These are phyloP conservation scores for Solenodon paradoxus DNA, from an alignment of 2,113 vertebrate species.

Conservation along the genomic window DNA sequence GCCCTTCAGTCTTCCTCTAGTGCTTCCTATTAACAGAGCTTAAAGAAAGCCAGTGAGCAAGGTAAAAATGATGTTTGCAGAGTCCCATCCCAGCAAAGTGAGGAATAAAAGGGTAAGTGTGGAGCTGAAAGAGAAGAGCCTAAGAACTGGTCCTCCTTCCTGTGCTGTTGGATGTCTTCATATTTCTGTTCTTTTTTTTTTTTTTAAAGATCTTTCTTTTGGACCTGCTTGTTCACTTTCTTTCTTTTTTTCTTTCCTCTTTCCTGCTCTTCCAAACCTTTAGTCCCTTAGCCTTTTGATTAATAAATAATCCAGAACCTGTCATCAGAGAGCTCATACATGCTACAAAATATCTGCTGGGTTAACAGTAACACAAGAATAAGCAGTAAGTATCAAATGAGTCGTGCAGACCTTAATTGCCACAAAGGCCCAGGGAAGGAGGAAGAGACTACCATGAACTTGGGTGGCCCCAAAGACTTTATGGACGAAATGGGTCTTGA, in stretches of 20 bases:
- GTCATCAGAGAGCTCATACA: background rate
- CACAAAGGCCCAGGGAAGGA: background rate
- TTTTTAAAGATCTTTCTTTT: background rate
- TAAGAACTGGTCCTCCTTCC: background rate
- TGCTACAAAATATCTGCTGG: background rate
- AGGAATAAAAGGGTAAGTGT: background rate
- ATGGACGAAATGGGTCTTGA: background rate
- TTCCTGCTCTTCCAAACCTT: background rate
- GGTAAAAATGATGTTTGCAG: background rate
- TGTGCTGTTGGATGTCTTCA: background rate
- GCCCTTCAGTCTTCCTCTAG: background rate
- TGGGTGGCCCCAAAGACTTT: background rate
- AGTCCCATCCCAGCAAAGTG: background rate
- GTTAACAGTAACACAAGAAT: background rate
- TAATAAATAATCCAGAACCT: background rate
- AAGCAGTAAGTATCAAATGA: background rate
- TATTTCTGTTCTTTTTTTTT: background rate
- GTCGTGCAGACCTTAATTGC: background rate
- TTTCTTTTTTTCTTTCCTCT: background rate
- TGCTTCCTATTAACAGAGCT: background rate
- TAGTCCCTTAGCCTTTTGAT: background rate
- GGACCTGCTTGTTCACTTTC: background rate
- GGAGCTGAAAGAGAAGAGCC: background rate
- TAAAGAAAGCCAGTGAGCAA: background rate
- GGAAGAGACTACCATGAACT: background rate